A percentile compares a stretch with the other conserved stretches of the same genome.
phyloP scores from a whole-genome alignment of 2,113 vertebrate species.

The Copsychus sechellarum region DNA sequence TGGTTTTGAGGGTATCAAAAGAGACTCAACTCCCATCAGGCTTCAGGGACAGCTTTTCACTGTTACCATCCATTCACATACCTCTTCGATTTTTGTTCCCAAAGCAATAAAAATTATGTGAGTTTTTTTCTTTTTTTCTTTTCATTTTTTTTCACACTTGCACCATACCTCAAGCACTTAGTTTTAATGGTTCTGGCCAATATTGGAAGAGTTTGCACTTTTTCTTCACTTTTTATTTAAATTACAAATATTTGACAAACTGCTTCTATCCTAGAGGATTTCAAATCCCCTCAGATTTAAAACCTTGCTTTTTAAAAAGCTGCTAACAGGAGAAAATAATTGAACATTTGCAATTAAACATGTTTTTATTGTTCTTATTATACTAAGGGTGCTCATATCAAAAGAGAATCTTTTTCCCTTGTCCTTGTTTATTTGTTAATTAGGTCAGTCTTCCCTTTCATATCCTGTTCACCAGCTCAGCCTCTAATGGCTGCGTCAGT shows the following conservation, averaged over 20 bases:
- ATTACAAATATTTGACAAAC: constrained; percentile 33
- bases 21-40: background rate
- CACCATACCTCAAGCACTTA: background rate
- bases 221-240: constrained; percentile 7
- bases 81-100: background rate
- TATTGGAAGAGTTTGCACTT: background rate
- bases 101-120: background rate
- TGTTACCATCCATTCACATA: background rate
- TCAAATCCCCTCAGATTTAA: background rate
- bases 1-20: background rate
- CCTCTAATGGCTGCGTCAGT: background rate
- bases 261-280: background rate
- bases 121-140: too few species aligned
- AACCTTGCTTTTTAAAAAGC: background rate
- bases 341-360: background rate
- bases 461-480: background rate
- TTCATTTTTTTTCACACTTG: background rate
- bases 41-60: background rate
- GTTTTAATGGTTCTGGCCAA: background rate
- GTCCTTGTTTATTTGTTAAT: background rate
- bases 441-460: background rate
- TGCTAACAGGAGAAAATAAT: background rate
- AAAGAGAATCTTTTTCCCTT: background rate
- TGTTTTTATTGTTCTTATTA: background rate
- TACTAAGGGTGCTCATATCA: background rate